These are phyloP conservation scores for Tylochromis polylepis DNA, from an alignment of 2,113 vertebrate genomes.

Conservation along the genomic window DNA sequence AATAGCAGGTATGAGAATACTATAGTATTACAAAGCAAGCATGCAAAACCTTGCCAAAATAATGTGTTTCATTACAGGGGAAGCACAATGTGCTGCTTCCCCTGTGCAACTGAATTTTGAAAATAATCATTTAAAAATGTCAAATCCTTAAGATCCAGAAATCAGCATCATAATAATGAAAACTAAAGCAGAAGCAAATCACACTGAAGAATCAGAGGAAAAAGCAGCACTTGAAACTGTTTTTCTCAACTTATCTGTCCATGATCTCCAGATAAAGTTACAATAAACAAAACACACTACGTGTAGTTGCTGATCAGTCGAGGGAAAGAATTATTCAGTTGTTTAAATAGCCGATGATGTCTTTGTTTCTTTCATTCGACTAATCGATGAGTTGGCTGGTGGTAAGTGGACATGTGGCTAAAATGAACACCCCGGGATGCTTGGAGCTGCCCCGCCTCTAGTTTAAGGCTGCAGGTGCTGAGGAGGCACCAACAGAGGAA, in stretches of 20 bases:
- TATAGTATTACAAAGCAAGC: too few species aligned
- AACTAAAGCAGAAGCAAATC: not conserved
- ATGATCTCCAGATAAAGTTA: not conserved
- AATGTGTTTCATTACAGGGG: too few species aligned
- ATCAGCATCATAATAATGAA: not conserved
- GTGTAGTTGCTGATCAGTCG: not conserved
- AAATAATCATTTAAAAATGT: not conserved
- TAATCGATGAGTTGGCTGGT: not conserved
- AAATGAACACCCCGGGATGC: not conserved
- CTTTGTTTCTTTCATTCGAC: not conserved
- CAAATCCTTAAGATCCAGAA: not conserved
- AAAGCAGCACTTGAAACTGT: not conserved
- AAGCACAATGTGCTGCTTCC: too few species aligned
- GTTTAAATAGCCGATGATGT: not conserved
- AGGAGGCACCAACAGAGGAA: conserved; percentile 58
- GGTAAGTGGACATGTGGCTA: not conserved
- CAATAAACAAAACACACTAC: not conserved
- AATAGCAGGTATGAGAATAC: not conserved
- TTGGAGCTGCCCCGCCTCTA: not conserved
- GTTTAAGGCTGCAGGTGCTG: conserved; percentile 50
- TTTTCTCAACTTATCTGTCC: not conserved
- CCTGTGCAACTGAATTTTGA: too few species aligned
- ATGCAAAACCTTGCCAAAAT: too few species aligned
- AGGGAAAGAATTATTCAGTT: not conserved
- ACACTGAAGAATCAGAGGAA: not conserved